Conservation (phyloP, 2,888 invertebrate species). For the Eugnorisma glareosa region DNA sequence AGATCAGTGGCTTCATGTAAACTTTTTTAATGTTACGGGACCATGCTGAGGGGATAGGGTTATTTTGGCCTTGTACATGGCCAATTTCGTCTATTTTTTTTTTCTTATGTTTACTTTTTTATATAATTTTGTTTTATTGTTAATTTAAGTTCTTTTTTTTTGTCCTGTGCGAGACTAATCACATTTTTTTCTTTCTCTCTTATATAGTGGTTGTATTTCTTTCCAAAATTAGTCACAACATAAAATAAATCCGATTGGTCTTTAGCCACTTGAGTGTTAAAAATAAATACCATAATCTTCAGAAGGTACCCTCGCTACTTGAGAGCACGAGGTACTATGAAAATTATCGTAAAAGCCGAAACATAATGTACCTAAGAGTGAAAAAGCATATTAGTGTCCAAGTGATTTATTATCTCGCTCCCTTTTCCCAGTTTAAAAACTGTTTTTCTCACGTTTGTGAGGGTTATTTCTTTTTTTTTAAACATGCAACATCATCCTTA, state of each 20-base stretch:
- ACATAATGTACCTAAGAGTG: constrained; percentile 8
- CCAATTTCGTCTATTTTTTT: too few species aligned
- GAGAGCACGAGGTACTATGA: not conserved
- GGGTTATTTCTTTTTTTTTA: not conserved
- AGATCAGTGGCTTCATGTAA: not conserved
- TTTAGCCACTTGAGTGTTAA: not conserved
- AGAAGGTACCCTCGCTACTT: not conserved
- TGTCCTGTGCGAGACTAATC: too few species aligned
- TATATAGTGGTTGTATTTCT: too few species aligned
- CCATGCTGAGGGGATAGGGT: too few species aligned
- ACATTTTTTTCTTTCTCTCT: too few species aligned
- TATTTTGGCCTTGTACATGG: too few species aligned
- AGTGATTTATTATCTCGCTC: constrained; percentile 35
- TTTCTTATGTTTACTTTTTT: too few species aligned
- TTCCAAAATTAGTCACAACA: not conserved
- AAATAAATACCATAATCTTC: not conserved
- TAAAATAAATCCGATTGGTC: not conserved
- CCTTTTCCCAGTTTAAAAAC: constrained; percentile 21
- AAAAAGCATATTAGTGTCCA: constrained; percentile 25
- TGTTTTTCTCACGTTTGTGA: not conserved
- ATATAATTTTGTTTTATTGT: too few species aligned
- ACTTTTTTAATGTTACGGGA: too few species aligned
- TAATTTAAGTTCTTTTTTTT: too few species aligned
- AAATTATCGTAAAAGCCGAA: constrained; percentile 1
- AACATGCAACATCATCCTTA: not conserved